These are phyloP conservation scores for Bryconaethiops microstoma DNA, from an alignment of 2,797 vertebrate genomes.

Conservation along the genomic window DNA sequence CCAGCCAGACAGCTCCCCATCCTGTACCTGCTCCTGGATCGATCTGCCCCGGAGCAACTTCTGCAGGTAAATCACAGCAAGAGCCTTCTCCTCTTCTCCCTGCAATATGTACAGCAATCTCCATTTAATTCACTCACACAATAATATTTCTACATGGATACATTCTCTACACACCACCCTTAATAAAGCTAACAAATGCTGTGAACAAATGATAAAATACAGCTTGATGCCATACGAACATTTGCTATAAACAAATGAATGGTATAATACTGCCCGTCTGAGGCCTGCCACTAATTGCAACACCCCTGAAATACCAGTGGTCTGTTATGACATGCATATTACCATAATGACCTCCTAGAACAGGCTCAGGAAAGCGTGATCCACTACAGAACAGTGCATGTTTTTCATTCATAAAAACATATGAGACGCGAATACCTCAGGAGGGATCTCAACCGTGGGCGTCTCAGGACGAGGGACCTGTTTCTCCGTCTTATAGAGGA, in stretches of 20 bases:
- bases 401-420: background rate
- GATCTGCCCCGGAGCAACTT: constrained; percentile 88
- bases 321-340: constrained; percentile 19
- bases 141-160: background rate
- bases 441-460: constrained; percentile 77
- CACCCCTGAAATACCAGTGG: background rate
- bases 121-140: background rate
- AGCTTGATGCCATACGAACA: background rate
- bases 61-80: constrained; percentile 87
- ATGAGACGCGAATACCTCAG: constrained; percentile 73
- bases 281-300: background rate
- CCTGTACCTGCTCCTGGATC: constrained; percentile 83
- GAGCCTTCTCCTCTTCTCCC: constrained; percentile 88
- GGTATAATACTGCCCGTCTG: background rate
- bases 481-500: constrained; percentile 76
- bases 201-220: background rate
- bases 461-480: constrained; percentile 78
- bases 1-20: background rate
- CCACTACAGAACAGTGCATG: background rate
- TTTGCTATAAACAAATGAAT: background rate
- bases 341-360: background rate
- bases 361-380: background rate
- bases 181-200: background rate
- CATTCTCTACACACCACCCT: background rate
- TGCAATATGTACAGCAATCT: constrained; percentile 53